Conservation (phyloP, 2,113 vertebrate genomes). For the Phodopus roborovskii region DNA sequence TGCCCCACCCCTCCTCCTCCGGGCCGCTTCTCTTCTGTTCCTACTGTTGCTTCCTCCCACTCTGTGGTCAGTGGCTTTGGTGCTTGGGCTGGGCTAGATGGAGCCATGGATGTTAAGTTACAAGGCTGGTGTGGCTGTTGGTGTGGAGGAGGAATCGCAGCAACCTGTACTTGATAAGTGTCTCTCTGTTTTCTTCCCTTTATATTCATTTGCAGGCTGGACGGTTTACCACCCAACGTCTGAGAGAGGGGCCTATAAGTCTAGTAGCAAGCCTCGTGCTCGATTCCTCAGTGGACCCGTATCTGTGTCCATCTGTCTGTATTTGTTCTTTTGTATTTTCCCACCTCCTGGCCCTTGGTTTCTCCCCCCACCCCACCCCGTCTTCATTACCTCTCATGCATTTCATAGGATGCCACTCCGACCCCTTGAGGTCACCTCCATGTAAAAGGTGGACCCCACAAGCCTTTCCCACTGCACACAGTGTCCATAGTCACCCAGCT, state of each 20-base stretch:
- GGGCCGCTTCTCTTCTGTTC: conserved; percentile 83
- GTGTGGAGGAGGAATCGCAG: conserved; percentile 86
- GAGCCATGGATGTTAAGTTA: conserved; percentile 87
- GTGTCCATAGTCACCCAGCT: conserved; percentile 73
- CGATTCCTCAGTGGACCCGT: conserved; percentile 99
- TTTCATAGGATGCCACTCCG: conserved; percentile 87
- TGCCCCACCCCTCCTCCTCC: conserved; percentile 81
- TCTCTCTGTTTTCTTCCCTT: conserved; percentile 94
- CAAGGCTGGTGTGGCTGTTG: conserved; percentile 89
- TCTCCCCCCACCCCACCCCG: conserved; percentile 79
- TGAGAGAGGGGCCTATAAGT: conserved; percentile 99
- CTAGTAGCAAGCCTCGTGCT: conserved; percentile 99
- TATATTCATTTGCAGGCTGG: conserved; percentile 98
- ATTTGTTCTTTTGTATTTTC: conserved; percentile 96
- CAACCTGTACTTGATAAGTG: conserved; percentile 91
- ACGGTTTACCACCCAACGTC: conserved; percentile 98
- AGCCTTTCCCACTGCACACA: conserved; percentile 75
- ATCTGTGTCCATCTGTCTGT: conserved; percentile 99
- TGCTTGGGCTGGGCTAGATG: conserved; percentile 88
- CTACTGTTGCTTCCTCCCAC: conserved; percentile 84
- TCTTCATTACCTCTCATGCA: conserved; percentile 89
- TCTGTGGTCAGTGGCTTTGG: conserved; percentile 85
- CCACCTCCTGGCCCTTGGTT: conserved; percentile 89
- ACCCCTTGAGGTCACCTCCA: conserved; percentile 59
- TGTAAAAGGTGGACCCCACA: neutral